Evolutionary conservation across 2,888 invertebrate species (phyloP).

Genomic region (Leptinotarsa rubiginosa): DNA sequence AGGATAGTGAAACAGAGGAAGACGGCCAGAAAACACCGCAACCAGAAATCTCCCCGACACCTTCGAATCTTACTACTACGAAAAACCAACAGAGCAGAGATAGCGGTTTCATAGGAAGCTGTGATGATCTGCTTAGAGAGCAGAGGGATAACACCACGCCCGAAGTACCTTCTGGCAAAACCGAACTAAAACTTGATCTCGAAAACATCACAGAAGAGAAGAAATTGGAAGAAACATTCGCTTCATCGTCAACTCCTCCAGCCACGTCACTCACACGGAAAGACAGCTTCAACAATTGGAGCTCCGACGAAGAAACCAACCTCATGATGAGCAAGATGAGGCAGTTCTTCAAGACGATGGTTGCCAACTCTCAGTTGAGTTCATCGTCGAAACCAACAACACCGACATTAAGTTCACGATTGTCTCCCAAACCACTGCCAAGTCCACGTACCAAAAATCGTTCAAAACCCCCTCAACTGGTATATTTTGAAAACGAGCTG

Average conservation of each 20-base stretch:
- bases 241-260: slow-evolving; percentile 65
- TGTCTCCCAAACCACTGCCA: slow-evolving; percentile 67
- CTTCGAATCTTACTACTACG: slow-evolving; percentile 71
- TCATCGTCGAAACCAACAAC: slow-evolving; percentile 69
- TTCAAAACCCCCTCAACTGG: slow-evolving; percentile 85
- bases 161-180: slow-evolving; percentile 49
- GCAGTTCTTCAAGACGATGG: slow-evolving; percentile 91
- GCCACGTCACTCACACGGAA: slow-evolving; percentile 79
- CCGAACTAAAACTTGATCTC: slow-evolving; percentile 66
- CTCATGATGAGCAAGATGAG: slow-evolving; percentile 96
- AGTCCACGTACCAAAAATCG: slow-evolving; percentile 73
- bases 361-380: slow-evolving; percentile 71
- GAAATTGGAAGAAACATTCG: slow-evolving; percentile 66
- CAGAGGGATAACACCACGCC: slow-evolving; percentile 67
- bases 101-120: slow-evolving; percentile 90
- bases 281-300: slow-evolving; percentile 94
- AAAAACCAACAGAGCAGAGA: slow-evolving; percentile 87
- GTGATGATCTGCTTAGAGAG: slow-evolving; percentile 84
- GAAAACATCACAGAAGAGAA: slow-evolving; percentile 74
- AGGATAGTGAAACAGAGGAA: slow-evolving; percentile 72
- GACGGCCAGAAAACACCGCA: slow-evolving; percentile 78
- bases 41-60: slow-evolving; percentile 71
- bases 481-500: slow-evolving; percentile 90
- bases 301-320: slow-evolving; percentile 93
- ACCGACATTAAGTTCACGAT: slow-evolving; percentile 60